Evolutionary conservation across 2,888 invertebrate genomes (phyloP), one percentile per base, ranked within the genome.

Genomic region (Harpalus rubripes): DNA sequence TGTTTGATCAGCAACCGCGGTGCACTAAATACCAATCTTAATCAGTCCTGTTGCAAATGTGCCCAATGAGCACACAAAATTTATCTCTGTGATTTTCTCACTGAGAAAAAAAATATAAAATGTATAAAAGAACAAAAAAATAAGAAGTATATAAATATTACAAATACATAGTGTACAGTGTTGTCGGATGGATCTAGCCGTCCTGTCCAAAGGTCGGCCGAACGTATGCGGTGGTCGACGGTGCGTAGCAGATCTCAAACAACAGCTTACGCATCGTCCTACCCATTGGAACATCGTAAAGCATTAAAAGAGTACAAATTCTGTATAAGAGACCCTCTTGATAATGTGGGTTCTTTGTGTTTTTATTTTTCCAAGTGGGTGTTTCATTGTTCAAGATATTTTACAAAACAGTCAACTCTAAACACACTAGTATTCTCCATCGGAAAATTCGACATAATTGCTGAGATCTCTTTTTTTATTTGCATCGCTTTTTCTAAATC

Each of bases 291-390:
- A 88, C 89, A 90, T 89, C 89, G 88, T 89, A 87, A 89, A 90
- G 91, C 91, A 91, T 92, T 92, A 91, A 91, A 93, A 94, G 93
- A 95, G 95, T 95, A 95, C 95, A 95, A 95, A 95, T 95, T 94
- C 94, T 93, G 93, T 94, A 92, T 93, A 87, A 85, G 93, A 85
- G 93, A 93, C 93, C 93, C 93, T 82, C 58, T 61, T 85, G 82
- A 85, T 86, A 81, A 83, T 83, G 72, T 44, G 86, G 85, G 86
- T 85, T 85, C 82, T 85, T 85, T 84, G 79, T 85, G 80, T 86
- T 86, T 86, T 86, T 85, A 85, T 84, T 86, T 86, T 86, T 86
- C 86, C 86, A 86, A 84, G 86, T 76, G 82, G 72, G 72, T 65
- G 83, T 74, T 61, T 83, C 81, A 76, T 63, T 59, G 76, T 44